Conservation (phyloP, 1,140 invertebrate species). For the Laupala kohalensis region DNA sequence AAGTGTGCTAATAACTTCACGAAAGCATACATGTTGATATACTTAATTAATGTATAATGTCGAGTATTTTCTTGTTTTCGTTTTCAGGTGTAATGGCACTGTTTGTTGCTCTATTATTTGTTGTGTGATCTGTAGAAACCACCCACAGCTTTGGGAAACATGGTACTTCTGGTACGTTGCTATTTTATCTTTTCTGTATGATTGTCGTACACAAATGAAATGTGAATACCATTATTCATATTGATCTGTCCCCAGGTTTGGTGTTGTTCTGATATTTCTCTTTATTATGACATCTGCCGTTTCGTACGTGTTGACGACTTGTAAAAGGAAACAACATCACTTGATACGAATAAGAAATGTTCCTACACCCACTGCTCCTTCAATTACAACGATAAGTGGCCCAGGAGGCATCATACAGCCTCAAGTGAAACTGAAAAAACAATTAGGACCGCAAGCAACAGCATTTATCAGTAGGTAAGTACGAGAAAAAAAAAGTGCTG, state of each 20-base stretch:
- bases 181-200: too few species aligned
- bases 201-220: neutral
- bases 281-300: slow-evolving; percentile 18
- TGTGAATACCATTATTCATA: neutral
- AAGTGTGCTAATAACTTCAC: too few species aligned
- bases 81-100: neutral
- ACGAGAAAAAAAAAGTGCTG: too few species aligned
- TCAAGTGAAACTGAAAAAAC: slow-evolving; percentile 15
- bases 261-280: slow-evolving; percentile 18
- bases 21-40: too few species aligned
- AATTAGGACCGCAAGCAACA: neutral
- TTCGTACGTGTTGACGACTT: slow-evolving; percentile 18
- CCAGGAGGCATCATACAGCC: slow-evolving; percentile 22
- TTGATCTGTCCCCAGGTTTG: slow-evolving; percentile 19
- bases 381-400: slow-evolving; percentile 16
- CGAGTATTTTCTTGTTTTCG: neutral
- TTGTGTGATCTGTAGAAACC: slow-evolving; percentile 6
- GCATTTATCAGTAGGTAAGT: slow-evolving; percentile 8
- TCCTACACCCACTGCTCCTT: slow-evolving; percentile 8
- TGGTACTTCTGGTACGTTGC: slow-evolving; percentile 12
- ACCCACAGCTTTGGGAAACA: slow-evolving; percentile 7
- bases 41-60: too few species aligned
- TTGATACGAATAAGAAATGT: slow-evolving; percentile 20
- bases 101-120: slow-evolving; percentile 2
- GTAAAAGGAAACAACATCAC: slow-evolving; percentile 20